Evolutionary conservation across 2,113 vertebrate species (phyloP).

Genomic region (Ploceus nigricollis): DNA sequence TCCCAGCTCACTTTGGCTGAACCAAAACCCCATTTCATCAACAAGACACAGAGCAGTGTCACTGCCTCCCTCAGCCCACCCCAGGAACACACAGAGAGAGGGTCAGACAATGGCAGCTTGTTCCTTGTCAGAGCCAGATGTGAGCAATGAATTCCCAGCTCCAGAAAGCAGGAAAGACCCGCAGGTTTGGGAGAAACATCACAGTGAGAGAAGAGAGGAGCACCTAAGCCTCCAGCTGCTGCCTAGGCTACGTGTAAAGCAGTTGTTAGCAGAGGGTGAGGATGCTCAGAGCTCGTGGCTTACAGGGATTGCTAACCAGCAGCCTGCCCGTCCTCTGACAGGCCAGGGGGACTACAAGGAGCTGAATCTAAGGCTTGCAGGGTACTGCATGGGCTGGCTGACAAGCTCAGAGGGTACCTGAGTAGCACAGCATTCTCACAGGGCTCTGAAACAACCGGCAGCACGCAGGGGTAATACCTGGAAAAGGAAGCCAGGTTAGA

Average conservation of each 20-base stretch:
- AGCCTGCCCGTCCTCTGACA: not conserved
- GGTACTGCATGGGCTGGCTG: not conserved
- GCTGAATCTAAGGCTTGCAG: slow-evolving; percentile 10
- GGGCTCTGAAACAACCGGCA: slow-evolving; percentile 44
- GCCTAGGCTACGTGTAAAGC: not conserved
- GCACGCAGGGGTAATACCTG: slow-evolving; percentile 63
- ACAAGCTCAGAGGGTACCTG: slow-evolving; percentile 54
- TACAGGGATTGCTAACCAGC: not conserved
- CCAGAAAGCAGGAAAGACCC: not conserved
- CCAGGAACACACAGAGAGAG: not conserved
- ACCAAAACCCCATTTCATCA: not conserved
- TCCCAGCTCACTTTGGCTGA: not conserved
- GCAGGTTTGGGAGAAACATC: not conserved
- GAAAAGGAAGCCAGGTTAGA: slow-evolving; percentile 57
- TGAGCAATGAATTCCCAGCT: not conserved
- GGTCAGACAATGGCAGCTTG: slow-evolving; percentile 4
- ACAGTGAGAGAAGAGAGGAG: not conserved
- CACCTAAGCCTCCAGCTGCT: not conserved
- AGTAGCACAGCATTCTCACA: slow-evolving; percentile 48
- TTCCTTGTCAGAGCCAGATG: not conserved
- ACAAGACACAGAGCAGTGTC: not conserved
- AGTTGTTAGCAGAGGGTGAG: not conserved
- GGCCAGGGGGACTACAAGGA: not conserved
- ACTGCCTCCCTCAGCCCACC: not conserved
- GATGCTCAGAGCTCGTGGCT: not conserved